Evolutionary conservation across 2,888 invertebrate species (phyloP).

Genomic region (Drosophila subquinaria): DNA sequence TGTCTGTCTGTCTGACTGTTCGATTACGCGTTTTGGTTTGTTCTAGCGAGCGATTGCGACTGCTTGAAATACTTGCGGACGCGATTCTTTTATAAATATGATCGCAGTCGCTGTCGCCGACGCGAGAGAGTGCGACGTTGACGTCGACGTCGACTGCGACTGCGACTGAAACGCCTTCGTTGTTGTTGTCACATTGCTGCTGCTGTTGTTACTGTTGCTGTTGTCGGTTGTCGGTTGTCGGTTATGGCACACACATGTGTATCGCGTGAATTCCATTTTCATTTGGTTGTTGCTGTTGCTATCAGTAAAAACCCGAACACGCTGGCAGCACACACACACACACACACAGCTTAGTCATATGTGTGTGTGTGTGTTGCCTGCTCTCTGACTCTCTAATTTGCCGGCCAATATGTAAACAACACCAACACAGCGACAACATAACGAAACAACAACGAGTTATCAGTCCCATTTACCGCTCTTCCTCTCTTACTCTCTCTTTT

Average conservation of each 20-base stretch:
- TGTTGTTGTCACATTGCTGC: slow-evolving; percentile 21
- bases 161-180: slow-evolving; percentile 1
- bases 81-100: slow-evolving; percentile 84
- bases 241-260: slow-evolving; percentile 67
- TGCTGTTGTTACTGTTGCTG: slow-evolving; percentile 21
- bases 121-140: slow-evolving; percentile 50
- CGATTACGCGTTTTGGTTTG: slow-evolving; percentile 57
- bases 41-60: slow-evolving; percentile 82
- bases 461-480: slow-evolving; percentile 38
- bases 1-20: slow-evolving; percentile 18
- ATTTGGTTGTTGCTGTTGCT: slow-evolving; percentile 59
- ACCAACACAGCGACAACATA: slow-evolving; percentile 56
- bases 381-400: slow-evolving; percentile 46
- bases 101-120: slow-evolving; percentile 50
- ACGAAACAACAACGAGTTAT: slow-evolving; percentile 68
- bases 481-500: slow-evolving; percentile 6
- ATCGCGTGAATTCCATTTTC: slow-evolving; percentile 76
- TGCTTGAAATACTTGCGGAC: slow-evolving; percentile 75
- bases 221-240: slow-evolving; percentile 15
- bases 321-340: slow-evolving; percentile 50
- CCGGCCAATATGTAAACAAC: slow-evolving; percentile 81
- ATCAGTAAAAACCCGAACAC: slow-evolving; percentile 71
- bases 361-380: slow-evolving; percentile 16
- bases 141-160: slow-evolving; percentile 15
- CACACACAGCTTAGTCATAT: slow-evolving; percentile 5